Percentiles rank a stretch among this genome's conserved stretches.
phyloP scores from a whole-genome alignment of 2,888 invertebrate species.

The Plagodis dolabraria region DNA sequence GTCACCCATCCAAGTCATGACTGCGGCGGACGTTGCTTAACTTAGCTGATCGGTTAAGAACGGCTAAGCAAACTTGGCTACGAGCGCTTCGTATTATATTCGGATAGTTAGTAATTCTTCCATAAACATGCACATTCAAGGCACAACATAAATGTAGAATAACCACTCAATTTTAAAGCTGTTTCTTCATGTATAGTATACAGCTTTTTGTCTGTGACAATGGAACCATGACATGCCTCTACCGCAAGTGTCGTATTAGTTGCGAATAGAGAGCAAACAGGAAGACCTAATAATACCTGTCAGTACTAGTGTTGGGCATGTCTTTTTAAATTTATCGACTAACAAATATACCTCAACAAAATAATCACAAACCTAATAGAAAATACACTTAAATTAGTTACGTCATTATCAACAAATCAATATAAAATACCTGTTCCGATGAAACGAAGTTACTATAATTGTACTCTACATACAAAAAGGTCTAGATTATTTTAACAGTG shows the following conservation, averaged over 20 bases:
- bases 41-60: too few species aligned
- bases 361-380: neutral
- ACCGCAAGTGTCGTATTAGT: constrained; percentile 64
- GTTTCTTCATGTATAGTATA: constrained; percentile 1
- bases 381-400: neutral
- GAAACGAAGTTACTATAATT: neutral
- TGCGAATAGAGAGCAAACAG: constrained; percentile 67
- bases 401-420: too few species aligned
- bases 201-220: constrained; percentile 8
- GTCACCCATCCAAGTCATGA: too few species aligned
- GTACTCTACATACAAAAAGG: neutral
- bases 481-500: neutral
- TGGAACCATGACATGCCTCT: constrained; percentile 18
- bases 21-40: too few species aligned
- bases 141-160: too few species aligned
- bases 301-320: constrained; percentile 66
- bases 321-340: constrained; percentile 43
- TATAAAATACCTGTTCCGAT: neutral
- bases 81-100: too few species aligned
- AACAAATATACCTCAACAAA: neutral
- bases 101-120: too few species aligned
- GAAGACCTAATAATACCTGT: constrained; percentile 82
- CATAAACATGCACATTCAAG: too few species aligned
- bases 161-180: neutral
- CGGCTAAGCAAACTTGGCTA: too few species aligned